Base-by-base conservation (phyloP, 2,888 invertebrate genomes). In the Polietes domitor region DNA sequence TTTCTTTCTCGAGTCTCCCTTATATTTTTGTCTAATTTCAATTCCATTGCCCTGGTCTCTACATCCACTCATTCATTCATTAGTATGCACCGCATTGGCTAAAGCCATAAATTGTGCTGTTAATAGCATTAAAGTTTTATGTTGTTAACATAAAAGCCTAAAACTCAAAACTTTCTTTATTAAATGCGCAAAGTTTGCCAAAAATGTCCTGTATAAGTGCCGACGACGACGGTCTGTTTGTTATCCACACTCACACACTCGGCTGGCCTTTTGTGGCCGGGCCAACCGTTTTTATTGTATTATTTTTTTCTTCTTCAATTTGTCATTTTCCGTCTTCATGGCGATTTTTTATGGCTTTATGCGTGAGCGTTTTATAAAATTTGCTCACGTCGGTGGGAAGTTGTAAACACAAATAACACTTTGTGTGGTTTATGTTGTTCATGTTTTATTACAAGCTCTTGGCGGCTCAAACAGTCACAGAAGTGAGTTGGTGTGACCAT, bases 371-470 rank as follows among this genome's bases (percentile, higher is more conserved):
- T 76, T 85, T 81, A 70, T 77, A 55, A 85, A 85, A 83, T 81
- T 78, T 79, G 50, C 50, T 80, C 83, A 85, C 85, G 85, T 85
- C 76, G 68, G 73, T 55, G 81, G 81, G 83, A 85, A 83, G 85
- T 85, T 85, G 80, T 85, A 79, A 85, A 83, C 72, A 79, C 32
- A 71, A 75, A 75, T 74, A 61, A 65, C 43, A 53, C 65, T 65
- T 65, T 43, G 37, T n/a, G 21, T 17, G 47, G 28, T 17, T 47
- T 68, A 28, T n/a, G 76, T 77, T 47, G 37, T 72, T 65, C 15
- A 77, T 19, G 76, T 79, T 77, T 80, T 77, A 80, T 77, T 77
- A 73, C 68, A 83, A 63, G 43, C 55, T 78, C 10, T 61, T 61
- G 32, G 32, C 9, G 10, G 17, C 43, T 76, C n/a, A n/a, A n/a